Evolutionary conservation across 2,113 vertebrate species (phyloP), one percentile per base, ranked within the genome.

Genomic region (Oreotrochilus melanogaster): DNA sequence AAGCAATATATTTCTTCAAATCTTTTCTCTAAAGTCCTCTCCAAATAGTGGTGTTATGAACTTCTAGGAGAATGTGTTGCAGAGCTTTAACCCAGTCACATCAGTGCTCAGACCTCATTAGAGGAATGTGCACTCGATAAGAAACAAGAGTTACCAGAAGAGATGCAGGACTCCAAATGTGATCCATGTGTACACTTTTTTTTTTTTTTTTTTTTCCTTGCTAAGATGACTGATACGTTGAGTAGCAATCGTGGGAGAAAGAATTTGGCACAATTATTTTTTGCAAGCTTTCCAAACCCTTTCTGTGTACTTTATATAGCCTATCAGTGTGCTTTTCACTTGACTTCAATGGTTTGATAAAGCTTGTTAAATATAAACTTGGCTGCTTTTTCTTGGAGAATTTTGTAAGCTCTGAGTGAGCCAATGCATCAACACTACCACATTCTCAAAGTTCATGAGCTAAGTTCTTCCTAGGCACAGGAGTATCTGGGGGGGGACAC

Each of bases 281-380:
- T 65, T 78, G 71, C 42, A 43, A 78, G 58, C 35, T 92, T 93
- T 90, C 96, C 93, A 94, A 45, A 56, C 17, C 47, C 75, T 86
- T 86, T 80, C 67, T 88, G 78, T 89, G 79, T 83, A 94, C 85
- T 90, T 92, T 93, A 90, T 60, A 84, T 5, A 62, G 58, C 3
- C 0, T 83, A 92, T 93, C 86, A 92, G 88, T 74, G 65, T 78
- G 67, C 61, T 90, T 94, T 96, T 86, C 85, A 88, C 91, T 95
- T 87, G 42, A 96, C 78, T 91, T 91, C 76, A 93, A 53, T 70
- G 33, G 64, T 79, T 89, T 89, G 93, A 96, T 96, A 97, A 90
- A 76, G 80, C 62, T 83, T 67, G 92, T 97, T 96, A 97, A 96
- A 97, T 88, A 94, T 95, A 93, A 96, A 96, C 94, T 94, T 96